Evolutionary conservation across 53 echinoderm and acorn worm species (phyloP), one percentile per base, ranked within the genome.

Genomic region (Mesocentrotus franciscanus): DNA sequence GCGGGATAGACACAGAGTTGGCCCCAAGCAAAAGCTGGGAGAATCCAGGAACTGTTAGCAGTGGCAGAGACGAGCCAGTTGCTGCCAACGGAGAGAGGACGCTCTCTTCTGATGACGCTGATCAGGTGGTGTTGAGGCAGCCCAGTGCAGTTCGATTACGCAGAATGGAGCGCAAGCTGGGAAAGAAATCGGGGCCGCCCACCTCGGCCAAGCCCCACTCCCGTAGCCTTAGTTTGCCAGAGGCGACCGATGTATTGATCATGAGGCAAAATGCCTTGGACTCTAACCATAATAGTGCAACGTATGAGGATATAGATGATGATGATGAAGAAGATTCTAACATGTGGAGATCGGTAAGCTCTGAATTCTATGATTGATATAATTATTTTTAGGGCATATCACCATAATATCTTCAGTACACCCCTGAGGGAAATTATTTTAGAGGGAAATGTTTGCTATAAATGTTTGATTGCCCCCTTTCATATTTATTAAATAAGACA

Each of bases 71-170:
- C 85, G 61, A 61, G 26, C 20, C 24, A 6, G 90, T 30, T 27
- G 61, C 29, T 15, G 29, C 90, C 29, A 58, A 66, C 61, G 66
- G 62, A 35, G 64, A 61, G 64, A 59, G 56, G 59, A 27, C 60
- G 26, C 30, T 9, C 49, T 34, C 79, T 26, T 85, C 95, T 66
- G 89, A 94, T 94, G 95, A 94, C 85, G 55, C n/a, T 42, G 66
- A 29, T 39, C 18, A 55, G 36, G 87, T 85, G 26, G 95, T 94
- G 60, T 29, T 85, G 85, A 94, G 95, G 87, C 95, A 94, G 87
- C 95, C 95, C 8, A 94, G 95, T 85, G 95, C 95, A 94, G 95
- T 94, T 55, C 87, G 89, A 70, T 87, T 94, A 87, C 85, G 95
- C 70, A 94, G 70, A 18, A 94, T 94, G 95, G 95, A 94, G 14